Conservation (phyloP, 2,888 invertebrate species). For the Leucozona laternaria region DNA sequence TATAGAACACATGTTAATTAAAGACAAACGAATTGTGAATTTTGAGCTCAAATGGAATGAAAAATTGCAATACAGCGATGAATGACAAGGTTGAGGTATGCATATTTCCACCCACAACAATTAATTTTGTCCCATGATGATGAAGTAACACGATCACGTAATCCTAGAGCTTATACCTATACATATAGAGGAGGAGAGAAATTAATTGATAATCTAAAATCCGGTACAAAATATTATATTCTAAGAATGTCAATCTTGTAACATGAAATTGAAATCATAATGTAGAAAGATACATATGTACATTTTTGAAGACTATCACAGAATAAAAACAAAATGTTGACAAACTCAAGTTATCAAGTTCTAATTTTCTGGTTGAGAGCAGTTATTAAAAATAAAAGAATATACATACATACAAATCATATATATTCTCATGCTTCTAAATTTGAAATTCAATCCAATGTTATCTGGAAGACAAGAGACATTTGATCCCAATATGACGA, state of each 20-base stretch:
- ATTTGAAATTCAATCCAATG: background rate
- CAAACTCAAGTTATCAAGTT: background rate
- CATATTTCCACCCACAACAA: slow-evolving; percentile 47
- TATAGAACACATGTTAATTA: slow-evolving; percentile 45
- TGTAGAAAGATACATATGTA: no score
- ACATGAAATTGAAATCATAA: background rate
- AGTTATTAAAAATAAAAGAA: background rate
- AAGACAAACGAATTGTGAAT: slow-evolving; percentile 30
- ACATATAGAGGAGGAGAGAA: background rate
- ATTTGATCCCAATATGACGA: slow-evolving; percentile 21
- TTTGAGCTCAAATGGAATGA: slow-evolving; percentile 20
- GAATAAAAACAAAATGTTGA: background rate
- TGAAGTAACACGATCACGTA: slow-evolving; percentile 32
- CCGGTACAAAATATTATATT: background rate
- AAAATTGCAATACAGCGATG: slow-evolving; percentile 29
- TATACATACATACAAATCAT: no score
- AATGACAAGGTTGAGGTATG: slow-evolving; percentile 56
- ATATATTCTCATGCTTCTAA: background rate
- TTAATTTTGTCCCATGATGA: slow-evolving; percentile 2
- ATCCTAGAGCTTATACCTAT: background rate
- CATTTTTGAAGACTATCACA: background rate
- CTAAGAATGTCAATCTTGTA: background rate
- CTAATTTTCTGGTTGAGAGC: slow-evolving; percentile 20
- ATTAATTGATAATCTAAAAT: background rate
- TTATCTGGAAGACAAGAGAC: slow-evolving; percentile 21